These are phyloP conservation scores for Cataglyphis cursor DNA, from an alignment of 2,888 invertebrate species.

Conservation along the genomic window DNA sequence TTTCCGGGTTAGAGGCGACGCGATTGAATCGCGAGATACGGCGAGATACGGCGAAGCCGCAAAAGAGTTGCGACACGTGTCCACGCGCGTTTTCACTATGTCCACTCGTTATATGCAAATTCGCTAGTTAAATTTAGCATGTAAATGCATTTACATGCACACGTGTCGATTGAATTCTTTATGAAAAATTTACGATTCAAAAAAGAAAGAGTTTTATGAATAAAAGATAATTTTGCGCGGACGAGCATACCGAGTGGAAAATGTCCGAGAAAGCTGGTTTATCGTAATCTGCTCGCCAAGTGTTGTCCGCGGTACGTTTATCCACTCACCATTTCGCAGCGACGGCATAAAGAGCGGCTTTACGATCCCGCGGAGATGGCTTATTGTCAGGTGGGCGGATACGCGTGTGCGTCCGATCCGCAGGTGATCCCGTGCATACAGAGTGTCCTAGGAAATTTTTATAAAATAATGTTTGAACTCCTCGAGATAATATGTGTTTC, in stretches of 20 bases:
- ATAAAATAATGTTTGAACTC: too few relatives aligned
- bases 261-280: slow-evolving; percentile 19
- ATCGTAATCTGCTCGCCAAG: slow-evolving; percentile 59
- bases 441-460: slow-evolving; percentile 12
- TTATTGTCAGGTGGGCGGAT: slow-evolving; percentile 75
- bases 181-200: background rate
- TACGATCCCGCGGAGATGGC: slow-evolving; percentile 73
- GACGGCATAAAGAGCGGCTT: slow-evolving; percentile 72
- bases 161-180: background rate
- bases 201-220: background rate
- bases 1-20: background rate
- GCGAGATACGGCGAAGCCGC: background rate
- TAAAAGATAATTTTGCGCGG: slow-evolving; percentile 20
- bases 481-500: background rate
- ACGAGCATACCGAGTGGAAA: background rate
- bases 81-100: background rate
- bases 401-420: slow-evolving; percentile 52
- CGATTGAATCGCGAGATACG: background rate
- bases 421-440: slow-evolving; percentile 45
- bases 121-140: background rate
- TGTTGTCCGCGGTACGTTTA: slow-evolving; percentile 48
- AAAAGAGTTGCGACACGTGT: background rate
- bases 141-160: slow-evolving; percentile 17
- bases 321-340: slow-evolving; percentile 50
- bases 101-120: slow-evolving; percentile 9